Percentiles rank a stretch among this genome's conserved stretches.
Evolutionary conservation across 2,888 invertebrate species (phyloP).

Genomic region (Hipparchia semele): DNA sequence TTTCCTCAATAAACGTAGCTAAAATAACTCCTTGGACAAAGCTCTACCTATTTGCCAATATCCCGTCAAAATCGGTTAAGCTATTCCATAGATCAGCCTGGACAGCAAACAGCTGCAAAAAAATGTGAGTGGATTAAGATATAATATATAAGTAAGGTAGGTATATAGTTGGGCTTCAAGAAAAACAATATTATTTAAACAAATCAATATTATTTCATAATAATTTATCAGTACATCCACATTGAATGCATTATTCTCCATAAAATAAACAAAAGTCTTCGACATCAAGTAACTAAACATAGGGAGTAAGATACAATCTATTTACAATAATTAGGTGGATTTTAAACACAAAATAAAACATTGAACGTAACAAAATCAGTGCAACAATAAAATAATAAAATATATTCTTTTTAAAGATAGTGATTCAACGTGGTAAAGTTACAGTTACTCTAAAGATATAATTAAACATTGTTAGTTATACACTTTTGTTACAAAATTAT

Average conservation of each 20-base stretch:
- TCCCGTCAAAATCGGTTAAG: too few relatives aligned
- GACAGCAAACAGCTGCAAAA: too few relatives aligned
- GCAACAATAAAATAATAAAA: constrained; percentile 82
- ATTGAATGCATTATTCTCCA: constrained; percentile 72
- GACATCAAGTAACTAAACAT: constrained; percentile 72
- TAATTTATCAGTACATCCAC: constrained; percentile 82
- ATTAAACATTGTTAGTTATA: constrained; percentile 74
- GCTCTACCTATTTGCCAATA: too few relatives aligned
- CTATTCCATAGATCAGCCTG: too few relatives aligned
- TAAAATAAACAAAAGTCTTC: constrained; percentile 77
- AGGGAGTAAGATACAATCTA: constrained; percentile 71
- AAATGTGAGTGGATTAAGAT: too few relatives aligned
- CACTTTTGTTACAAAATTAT: constrained; percentile 78
- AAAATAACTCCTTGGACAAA: too few relatives aligned
- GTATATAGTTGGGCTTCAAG: constrained; percentile 33
- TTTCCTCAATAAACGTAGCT: too few relatives aligned
- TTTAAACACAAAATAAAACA: constrained; percentile 77
- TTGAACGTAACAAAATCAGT: constrained; percentile 81
- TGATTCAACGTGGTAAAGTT: constrained; percentile 79
- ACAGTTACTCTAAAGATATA: constrained; percentile 72
- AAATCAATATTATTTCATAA: constrained; percentile 83
- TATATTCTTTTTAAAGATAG: constrained; percentile 56
- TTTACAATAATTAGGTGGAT: constrained; percentile 76
- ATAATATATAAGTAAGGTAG: too few relatives aligned
- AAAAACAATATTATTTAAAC: constrained; percentile 69